Percentiles rank a stretch among this genome's conserved stretches.
These are phyloP conservation scores for Aplysia californica DNA, from an alignment of 1,140 invertebrate genomes.

Conservation along the genomic window DNA sequence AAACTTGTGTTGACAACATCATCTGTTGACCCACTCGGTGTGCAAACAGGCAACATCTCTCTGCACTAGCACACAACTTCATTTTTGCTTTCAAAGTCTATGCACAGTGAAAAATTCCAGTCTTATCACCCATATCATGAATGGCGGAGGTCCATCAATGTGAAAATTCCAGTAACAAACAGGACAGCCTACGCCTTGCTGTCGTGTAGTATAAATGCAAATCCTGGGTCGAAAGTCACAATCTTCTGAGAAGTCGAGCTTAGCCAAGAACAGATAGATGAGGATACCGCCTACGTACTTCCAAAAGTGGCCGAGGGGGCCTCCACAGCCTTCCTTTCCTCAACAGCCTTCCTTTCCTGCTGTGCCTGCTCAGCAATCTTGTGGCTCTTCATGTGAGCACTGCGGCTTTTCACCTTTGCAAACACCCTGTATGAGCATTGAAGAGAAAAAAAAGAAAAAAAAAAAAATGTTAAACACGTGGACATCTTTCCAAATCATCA, in stretches of 20 bases:
- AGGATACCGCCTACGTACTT: neutral
- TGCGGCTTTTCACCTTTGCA: slow-evolving; percentile 97
- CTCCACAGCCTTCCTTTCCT: slow-evolving; percentile 29
- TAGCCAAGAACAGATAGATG: neutral
- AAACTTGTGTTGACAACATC: too few species aligned
- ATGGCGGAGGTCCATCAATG: too few species aligned
- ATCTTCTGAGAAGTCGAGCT: neutral
- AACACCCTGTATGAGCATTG: slow-evolving; percentile 84
- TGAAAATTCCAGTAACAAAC: too few species aligned
- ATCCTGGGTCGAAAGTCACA: neutral
- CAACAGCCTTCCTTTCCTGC: slow-evolving; percentile 39
- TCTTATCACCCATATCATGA: too few species aligned
- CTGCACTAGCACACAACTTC: too few species aligned
- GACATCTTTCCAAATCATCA: too few species aligned
- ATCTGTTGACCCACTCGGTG: too few species aligned
- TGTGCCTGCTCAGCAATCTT: slow-evolving; percentile 53
- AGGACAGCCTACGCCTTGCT: neutral
- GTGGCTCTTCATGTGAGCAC: slow-evolving; percentile 98
- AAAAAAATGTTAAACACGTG: neutral
- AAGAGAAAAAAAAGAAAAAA: slow-evolving; percentile 31
- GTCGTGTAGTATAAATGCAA: too few species aligned
- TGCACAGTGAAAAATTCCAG: too few species aligned
- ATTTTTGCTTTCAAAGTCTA: too few species aligned
- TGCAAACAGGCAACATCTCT: too few species aligned
- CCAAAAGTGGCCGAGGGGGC: neutral